Percentiles rank a stretch among this genome's conserved stretches.
These are phyloP conservation scores for Phorcus lineatus DNA, from an alignment of 2,888 invertebrate genomes.

Conservation along the genomic window DNA sequence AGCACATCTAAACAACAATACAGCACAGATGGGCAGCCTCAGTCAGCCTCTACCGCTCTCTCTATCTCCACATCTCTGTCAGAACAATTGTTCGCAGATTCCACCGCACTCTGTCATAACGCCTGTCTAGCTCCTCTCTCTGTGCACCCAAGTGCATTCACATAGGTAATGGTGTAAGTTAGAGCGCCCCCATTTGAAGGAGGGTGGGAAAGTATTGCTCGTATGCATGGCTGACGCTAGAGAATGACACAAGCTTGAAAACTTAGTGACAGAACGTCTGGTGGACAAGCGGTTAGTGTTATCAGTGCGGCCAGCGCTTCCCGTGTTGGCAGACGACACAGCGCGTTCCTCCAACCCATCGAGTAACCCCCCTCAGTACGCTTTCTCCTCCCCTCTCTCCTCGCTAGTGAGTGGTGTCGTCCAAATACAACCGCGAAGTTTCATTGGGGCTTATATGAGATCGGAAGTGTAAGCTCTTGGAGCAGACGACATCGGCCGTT, in stretches of 20 bases:
- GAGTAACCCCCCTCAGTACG: neutral
- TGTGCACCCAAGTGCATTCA: slow-evolving; percentile 12
- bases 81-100: neutral
- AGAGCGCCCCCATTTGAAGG: slow-evolving; percentile 13
- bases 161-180: slow-evolving; percentile 1
- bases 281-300: neutral
- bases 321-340: slow-evolving; percentile 6
- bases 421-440: slow-evolving; percentile 14
- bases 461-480: slow-evolving; percentile 10
- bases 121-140: neutral
- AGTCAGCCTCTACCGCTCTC: no score
- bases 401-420: slow-evolving; percentile 10
- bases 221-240: neutral
- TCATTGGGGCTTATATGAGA: slow-evolving; percentile 16
- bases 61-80: neutral
- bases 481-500: slow-evolving; percentile 19
- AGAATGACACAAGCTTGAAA: slow-evolving; percentile 10
- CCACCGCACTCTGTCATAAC: neutral
- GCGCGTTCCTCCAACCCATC: neutral
- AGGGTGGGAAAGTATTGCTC: neutral
- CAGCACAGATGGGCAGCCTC: no score
- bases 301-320: neutral
- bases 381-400: slow-evolving; percentile 1
- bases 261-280: slow-evolving; percentile 3
- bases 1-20: no score